Evolutionary conservation across 2,888 invertebrate genomes (phyloP).

Genomic region (Ypsolopha sequella): DNA sequence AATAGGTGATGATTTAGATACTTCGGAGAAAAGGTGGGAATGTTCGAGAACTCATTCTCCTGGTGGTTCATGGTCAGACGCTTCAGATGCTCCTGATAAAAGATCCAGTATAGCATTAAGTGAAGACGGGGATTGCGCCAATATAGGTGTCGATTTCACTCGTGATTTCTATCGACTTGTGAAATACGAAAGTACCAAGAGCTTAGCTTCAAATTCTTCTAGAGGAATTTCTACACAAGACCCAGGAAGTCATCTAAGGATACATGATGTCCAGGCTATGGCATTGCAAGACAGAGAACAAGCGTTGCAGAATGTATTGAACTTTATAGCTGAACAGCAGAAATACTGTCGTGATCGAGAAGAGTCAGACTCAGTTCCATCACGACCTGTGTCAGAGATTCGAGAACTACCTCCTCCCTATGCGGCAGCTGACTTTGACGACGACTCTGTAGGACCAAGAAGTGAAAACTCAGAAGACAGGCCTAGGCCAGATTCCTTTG

Average conservation of each 20-base stretch:
- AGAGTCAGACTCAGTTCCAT: constrained; percentile 68
- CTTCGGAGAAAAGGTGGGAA: constrained; percentile 75
- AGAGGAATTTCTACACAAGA: constrained; percentile 73
- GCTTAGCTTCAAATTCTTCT: constrained; percentile 81
- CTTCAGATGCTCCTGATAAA: constrained; percentile 74
- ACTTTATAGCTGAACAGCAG: constrained; percentile 83
- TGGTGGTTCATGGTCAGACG: constrained; percentile 73
- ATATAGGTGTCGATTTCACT: constrained; percentile 80
- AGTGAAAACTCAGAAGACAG: constrained; percentile 62
- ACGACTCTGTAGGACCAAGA: constrained; percentile 57
- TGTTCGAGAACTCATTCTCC: constrained; percentile 71
- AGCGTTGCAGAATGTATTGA: constrained; percentile 78
- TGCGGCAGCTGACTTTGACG: constrained; percentile 58
- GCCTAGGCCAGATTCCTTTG: constrained; percentile 56
- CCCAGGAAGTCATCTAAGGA: constrained; percentile 50
- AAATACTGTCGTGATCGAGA: constrained; percentile 75
- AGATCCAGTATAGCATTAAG: constrained; percentile 78
- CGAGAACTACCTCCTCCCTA: constrained; percentile 68
- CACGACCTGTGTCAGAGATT: constrained; percentile 67
- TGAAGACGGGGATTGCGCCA: constrained; percentile 77
- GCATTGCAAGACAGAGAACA: constrained; percentile 74
- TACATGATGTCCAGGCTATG: constrained; percentile 58
- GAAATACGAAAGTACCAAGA: constrained; percentile 85
- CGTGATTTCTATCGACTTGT: constrained; percentile 85
- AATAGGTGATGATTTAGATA: constrained; percentile 53